Evolutionary conservation across 1,140 invertebrate species (phyloP).

Genomic region (Aphis gossypii): DNA sequence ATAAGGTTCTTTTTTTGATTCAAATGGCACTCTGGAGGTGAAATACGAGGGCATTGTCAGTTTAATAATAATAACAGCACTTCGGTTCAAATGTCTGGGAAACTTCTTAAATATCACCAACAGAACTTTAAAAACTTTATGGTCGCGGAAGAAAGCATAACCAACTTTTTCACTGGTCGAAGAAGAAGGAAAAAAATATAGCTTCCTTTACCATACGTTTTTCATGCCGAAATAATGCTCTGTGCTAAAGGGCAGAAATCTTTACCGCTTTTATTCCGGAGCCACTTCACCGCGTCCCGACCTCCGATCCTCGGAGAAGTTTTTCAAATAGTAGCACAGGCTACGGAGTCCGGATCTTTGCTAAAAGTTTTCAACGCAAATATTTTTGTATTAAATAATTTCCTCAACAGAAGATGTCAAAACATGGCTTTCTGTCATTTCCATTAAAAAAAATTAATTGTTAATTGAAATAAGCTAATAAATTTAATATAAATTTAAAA

Average conservation of each 20-base stretch:
- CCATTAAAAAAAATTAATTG: slow-evolving; percentile 1
- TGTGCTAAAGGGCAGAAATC: slow-evolving; percentile 53
- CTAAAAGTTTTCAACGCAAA: slow-evolving; percentile 52
- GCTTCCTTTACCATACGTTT: slow-evolving; percentile 44
- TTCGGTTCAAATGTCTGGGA: slow-evolving; percentile 42
- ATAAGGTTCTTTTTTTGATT: not conserved
- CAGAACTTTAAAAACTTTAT: slow-evolving; percentile 56
- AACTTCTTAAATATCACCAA: slow-evolving; percentile 56
- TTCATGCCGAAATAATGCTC: slow-evolving; percentile 46
- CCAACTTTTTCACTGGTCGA: slow-evolving; percentile 49
- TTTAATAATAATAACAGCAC: slow-evolving; percentile 55
- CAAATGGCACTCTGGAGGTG: not conserved
- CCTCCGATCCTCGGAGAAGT: slow-evolving; percentile 6
- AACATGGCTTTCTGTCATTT: slow-evolving; percentile 40
- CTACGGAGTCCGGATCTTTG: not conserved
- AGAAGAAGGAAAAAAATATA: slow-evolving; percentile 44
- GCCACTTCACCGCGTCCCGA: not conserved
- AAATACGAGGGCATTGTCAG: slow-evolving; percentile 41
- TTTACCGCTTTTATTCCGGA: slow-evolving; percentile 43
- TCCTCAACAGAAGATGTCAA: slow-evolving; percentile 42
- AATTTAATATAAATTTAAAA: not conserved
- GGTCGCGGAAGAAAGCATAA: slow-evolving; percentile 43
- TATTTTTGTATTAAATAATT: slow-evolving; percentile 44
- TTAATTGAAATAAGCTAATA: slow-evolving; percentile 18
- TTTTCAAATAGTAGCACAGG: slow-evolving; percentile 31